These are phyloP conservation scores for Dermochelys coriacea DNA, from an alignment of 2,797 vertebrate species.

Conservation along the genomic window DNA sequence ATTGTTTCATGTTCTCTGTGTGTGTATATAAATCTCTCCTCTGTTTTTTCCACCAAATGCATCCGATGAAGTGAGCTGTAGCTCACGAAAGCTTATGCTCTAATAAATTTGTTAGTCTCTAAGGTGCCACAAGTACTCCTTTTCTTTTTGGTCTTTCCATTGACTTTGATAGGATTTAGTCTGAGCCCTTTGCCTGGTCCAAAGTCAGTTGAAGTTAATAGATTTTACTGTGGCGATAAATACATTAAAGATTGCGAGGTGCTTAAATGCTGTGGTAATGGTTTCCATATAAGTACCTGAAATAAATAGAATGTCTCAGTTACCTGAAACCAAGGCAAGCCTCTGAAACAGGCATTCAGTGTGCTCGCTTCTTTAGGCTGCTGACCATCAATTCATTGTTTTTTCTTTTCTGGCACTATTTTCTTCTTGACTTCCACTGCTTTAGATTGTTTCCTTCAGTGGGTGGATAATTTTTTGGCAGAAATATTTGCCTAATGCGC, in stretches of 20 bases:
- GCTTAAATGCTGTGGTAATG: background rate
- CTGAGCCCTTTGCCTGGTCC: background rate
- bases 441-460: background rate
- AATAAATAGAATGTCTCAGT: background rate
- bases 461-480: background rate
- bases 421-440: accelerated
- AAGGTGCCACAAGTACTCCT: too few species aligned
- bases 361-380: background rate
- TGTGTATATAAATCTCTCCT: too few species aligned
- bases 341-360: background rate
- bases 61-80: too few species aligned
- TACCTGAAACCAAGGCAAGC: background rate
- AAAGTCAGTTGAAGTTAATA: background rate
- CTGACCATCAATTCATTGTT: background rate
- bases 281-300: background rate
- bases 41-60: too few species aligned
- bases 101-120: too few species aligned
- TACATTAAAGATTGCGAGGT: background rate
- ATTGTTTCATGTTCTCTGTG: too few species aligned
- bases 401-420: background rate
- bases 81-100: too few species aligned
- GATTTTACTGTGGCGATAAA: background rate
- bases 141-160: background rate
- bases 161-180: background rate
- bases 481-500: background rate